These are phyloP conservation scores for Microctonus brassicae DNA, from an alignment of 2,888 invertebrate species.

Conservation along the genomic window DNA sequence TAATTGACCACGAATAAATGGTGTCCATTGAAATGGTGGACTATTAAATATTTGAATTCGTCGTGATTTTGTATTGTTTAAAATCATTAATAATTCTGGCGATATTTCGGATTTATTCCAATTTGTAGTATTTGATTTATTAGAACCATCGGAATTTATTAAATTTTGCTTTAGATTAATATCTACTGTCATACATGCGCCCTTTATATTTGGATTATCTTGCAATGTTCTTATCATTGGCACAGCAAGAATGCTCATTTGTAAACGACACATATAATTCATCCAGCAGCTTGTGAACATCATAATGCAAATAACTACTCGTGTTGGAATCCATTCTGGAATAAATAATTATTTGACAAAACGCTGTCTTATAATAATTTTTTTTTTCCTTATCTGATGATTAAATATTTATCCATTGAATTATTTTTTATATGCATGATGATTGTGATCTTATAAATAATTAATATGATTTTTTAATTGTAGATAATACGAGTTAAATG, in stretches of 20 bases:
- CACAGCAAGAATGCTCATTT: constrained; percentile 76
- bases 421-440: background rate
- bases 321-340: constrained; percentile 71
- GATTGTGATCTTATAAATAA: background rate
- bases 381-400: background rate
- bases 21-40: constrained; percentile 53
- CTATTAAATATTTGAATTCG: constrained; percentile 46
- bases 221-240: constrained; percentile 56
- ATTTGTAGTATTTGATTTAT: no score
- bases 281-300: constrained; percentile 81
- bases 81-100: background rate
- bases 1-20: constrained; percentile 56
- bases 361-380: background rate
- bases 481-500: no score
- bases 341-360: constrained; percentile 27
- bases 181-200: constrained; percentile 33
- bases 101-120: background rate
- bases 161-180: constrained; percentile 20
- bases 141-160: background rate
- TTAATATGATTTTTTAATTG: background rate
- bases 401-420: background rate
- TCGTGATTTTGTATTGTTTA: background rate
- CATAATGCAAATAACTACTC: constrained; percentile 76
- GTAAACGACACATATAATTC: constrained; percentile 81
- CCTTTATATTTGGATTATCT: constrained; percentile 29